Evolutionary conservation across 1,140 invertebrate species (phyloP).

Genomic region (Drosophila miranda): DNA sequence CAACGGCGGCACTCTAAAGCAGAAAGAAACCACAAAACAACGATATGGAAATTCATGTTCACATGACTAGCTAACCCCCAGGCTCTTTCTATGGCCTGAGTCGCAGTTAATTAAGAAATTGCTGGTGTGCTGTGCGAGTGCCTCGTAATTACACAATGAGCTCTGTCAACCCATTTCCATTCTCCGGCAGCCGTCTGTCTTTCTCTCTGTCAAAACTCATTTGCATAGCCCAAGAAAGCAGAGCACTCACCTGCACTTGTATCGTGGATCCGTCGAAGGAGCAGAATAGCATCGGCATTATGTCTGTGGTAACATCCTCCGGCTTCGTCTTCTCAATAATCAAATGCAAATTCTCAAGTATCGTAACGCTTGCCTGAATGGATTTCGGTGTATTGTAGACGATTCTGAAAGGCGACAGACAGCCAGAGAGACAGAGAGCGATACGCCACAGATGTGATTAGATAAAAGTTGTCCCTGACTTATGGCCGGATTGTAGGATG

Average conservation of each 20-base stretch:
- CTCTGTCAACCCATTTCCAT: constrained; percentile 54
- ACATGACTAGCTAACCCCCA: constrained; percentile 1
- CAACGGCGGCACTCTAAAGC: constrained; percentile 91
- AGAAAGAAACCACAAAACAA: constrained; percentile 4
- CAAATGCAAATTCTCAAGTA: constrained; percentile 95
- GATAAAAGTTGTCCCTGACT: constrained; percentile 29
- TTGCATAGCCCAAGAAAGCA: constrained; percentile 39
- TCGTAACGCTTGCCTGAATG: constrained; percentile 93
- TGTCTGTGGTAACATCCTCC: constrained; percentile 91
- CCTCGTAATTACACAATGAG: constrained; percentile 66
- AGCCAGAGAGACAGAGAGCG: constrained; percentile 6
- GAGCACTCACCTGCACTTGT: constrained; percentile 91
- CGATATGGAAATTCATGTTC: constrained; percentile 37
- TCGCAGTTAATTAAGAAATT: constrained; percentile 74
- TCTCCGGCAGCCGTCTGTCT: background rate
- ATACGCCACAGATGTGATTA: constrained; percentile 37
- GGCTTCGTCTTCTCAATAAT: constrained; percentile 93
- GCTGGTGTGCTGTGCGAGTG: constrained; percentile 16
- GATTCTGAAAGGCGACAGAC: constrained; percentile 81
- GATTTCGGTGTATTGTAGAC: constrained; percentile 93
- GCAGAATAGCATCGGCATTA: constrained; percentile 93
- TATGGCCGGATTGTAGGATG: constrained; percentile 6
- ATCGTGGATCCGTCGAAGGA: constrained; percentile 95
- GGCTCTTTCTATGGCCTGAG: constrained; percentile 36
- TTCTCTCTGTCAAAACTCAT: constrained; percentile 22